Evolutionary conservation across 2,888 invertebrate species (phyloP), one percentile per base, ranked within the genome.

Genomic region (Athrips mouffetella): DNA sequence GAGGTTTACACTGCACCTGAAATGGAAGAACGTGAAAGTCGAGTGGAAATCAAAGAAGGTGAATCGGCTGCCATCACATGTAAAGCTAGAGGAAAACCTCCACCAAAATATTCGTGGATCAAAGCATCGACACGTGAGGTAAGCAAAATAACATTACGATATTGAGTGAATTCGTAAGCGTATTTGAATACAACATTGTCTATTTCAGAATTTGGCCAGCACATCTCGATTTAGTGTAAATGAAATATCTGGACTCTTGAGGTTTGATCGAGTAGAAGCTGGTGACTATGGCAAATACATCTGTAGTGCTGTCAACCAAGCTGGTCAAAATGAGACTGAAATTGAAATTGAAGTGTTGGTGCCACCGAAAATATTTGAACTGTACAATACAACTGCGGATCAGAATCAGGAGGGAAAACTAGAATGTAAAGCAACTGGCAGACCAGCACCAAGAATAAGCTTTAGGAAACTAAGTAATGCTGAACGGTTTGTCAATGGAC

Each of bases 81-180:
- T 73, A 91, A 91, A 59, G 96, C 96, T 0, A 91, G 87, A 31
- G 97, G 96, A 13, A 96, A 96, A 73, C 97, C 97, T 1, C 91
- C 92, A 11, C 97, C 97, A 37, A 91, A 90, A 49, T 95, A 94
- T 69, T 91, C 91, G 23, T 97, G 97, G 97, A 93, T 96, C 49
- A 94, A 94, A 64, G 90, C 92, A 51, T 86, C 91, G 46, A 92
- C 91, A 1, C 91, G 94, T 46, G 90, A 92, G 70, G 89, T 86
- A 74, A 52, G 45, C n/a, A n/a, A n/a, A n/a, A n/a, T n/a, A n/a
- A n/a, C n/a, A n/a, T n/a, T n/a, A n/a, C n/a, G n/a, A n/a, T n/a
- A n/a, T n/a, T n/a, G n/a, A n/a, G n/a, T n/a, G n/a, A n/a, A n/a
- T n/a, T n/a, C n/a, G n/a, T n/a, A n/a, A n/a, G n/a, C 11, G 11